Evolutionary conservation across 2,888 invertebrate species (phyloP).

Genomic region (Philereme vetulata): DNA sequence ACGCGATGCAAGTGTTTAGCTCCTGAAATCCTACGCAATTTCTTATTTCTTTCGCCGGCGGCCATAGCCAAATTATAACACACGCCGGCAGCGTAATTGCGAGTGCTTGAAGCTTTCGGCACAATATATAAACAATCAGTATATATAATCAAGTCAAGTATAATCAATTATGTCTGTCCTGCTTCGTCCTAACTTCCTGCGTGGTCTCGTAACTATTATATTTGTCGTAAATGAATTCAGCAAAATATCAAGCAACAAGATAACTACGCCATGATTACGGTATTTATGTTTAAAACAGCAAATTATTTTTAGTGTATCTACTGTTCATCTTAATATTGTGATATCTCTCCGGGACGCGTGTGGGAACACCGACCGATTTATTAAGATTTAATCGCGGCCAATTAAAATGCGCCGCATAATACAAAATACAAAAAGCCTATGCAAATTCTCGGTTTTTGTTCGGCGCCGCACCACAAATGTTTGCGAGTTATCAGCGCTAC

Average conservation of each 20-base stretch:
- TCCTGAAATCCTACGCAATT: constrained; percentile 69
- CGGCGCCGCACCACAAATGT: constrained; percentile 50
- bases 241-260: too few species aligned
- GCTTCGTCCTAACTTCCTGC: too few species aligned
- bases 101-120: constrained; percentile 48
- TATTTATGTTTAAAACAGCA: too few species aligned
- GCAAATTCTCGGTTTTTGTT: constrained; percentile 56
- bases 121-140: constrained; percentile 14
- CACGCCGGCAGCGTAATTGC: constrained; percentile 74
- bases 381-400: constrained; percentile 80
- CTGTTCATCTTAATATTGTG: constrained; percentile 17
- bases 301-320: background rate
- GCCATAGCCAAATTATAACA: constrained; percentile 74
- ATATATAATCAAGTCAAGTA: constrained; percentile 1
- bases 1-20: constrained; percentile 62
- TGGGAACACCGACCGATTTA: constrained; percentile 77
- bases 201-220: too few species aligned
- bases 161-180: too few species aligned
- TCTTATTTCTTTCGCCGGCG: constrained; percentile 61
- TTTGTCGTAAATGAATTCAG: too few species aligned
- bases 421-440: constrained; percentile 69
- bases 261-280: too few species aligned
- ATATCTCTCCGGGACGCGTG: constrained; percentile 51
- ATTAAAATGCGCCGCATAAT: constrained; percentile 78
- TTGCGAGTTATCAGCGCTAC: constrained; percentile 43